A percentile compares a stretch with the other conserved stretches of the same genome.
phyloP scores from a whole-genome alignment of 2,113 vertebrate species.

The Pelodiscus sinensis region DNA sequence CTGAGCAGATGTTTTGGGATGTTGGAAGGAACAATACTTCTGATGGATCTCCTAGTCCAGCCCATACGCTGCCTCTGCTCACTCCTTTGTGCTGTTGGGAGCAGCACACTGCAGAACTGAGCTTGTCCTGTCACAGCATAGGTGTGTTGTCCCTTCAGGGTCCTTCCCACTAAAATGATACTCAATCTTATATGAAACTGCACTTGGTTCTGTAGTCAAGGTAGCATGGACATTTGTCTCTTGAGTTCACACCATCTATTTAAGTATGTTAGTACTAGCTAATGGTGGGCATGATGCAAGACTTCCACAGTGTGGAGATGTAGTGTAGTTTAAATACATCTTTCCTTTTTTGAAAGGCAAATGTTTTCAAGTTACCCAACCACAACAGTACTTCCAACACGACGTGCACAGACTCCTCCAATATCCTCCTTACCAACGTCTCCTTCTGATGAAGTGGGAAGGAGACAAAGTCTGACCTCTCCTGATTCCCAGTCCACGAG shows the following conservation, averaged over 20 bases:
- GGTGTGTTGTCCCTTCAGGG: not conserved
- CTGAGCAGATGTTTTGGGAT: not conserved
- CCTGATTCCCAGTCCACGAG: constrained; percentile 92
- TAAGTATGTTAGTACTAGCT: not conserved
- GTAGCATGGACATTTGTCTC: not conserved
- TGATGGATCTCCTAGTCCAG: not conserved
- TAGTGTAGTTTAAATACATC: not conserved
- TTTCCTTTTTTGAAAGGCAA: constrained; percentile 83
- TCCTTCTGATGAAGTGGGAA: constrained; percentile 93
- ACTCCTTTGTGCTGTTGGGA: fast-evolving
- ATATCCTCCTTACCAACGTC: constrained; percentile 95
- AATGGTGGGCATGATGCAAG: not conserved
- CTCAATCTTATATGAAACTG: not conserved
- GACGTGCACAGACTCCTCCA: constrained; percentile 95
- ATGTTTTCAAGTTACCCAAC: constrained; percentile 99
- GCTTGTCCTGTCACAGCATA: not conserved
- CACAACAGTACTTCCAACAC: constrained; percentile 89
- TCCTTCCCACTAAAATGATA: fast-evolving
- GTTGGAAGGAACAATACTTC: not conserved
- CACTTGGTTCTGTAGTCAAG: not conserved
- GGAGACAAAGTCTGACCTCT: constrained; percentile 96
- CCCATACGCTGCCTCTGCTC: not conserved
- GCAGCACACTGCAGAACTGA: not conserved
- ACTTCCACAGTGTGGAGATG: not conserved
- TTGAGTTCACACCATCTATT: not conserved